A percentile compares a stretch with the other conserved stretches of the same genome.
Conservation (phyloP, 2,113 vertebrate species). For the Platichthys flesus region DNA sequence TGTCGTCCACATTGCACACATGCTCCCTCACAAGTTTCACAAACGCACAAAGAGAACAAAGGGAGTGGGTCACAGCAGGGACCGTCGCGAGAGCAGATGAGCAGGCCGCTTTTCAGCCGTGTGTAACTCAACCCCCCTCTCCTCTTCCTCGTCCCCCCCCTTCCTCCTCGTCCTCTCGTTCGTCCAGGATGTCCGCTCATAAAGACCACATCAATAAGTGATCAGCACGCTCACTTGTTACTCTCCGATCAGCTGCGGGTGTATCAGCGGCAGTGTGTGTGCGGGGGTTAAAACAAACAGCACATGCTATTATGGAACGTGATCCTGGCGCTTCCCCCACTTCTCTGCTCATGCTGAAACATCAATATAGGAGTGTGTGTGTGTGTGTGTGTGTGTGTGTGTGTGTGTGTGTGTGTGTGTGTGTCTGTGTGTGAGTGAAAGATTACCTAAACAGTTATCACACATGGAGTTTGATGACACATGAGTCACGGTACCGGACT, state of each 20-base stretch:
- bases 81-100: constrained; percentile 57
- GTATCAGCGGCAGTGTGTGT: constrained; percentile 20
- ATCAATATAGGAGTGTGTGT: constrained; percentile 41
- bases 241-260: constrained; percentile 5
- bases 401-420: no score
- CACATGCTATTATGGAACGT: constrained; percentile 43
- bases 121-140: constrained; percentile 62
- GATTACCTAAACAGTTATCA: no score
- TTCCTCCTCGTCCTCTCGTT: constrained; percentile 49
- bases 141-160: constrained; percentile 43
- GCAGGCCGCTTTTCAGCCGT: constrained; percentile 44
- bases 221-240: constrained; percentile 66
- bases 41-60: constrained; percentile 37
- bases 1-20: constrained; percentile 29
- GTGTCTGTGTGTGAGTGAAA: no score
- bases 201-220: constrained; percentile 59
- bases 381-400: neutral
- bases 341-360: constrained; percentile 56
- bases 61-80: constrained; percentile 45
- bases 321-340: constrained; percentile 37
- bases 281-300: constrained; percentile 31
- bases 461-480: no score
- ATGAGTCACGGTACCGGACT: constrained; percentile 39
- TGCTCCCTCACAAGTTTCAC: constrained; percentile 1
- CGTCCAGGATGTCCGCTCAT: constrained; percentile 60